Conservation (phyloP, 2,113 vertebrate species). For the Odontesthes bonariensis region DNA sequence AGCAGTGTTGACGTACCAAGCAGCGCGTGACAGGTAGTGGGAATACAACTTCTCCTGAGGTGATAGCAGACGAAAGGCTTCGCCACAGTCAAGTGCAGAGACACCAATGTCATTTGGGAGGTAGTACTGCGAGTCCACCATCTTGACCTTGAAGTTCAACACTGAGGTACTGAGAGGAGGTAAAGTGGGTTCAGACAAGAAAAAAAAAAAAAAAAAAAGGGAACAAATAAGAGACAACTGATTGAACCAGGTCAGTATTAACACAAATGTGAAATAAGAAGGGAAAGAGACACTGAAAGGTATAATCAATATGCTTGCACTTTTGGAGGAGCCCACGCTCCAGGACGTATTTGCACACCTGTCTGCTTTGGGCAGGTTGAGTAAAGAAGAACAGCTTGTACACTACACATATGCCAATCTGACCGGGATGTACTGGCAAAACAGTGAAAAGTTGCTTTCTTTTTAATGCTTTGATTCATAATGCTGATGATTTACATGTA, state of each 20-base stretch:
- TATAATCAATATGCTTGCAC: too few species aligned
- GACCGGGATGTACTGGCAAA: not conserved
- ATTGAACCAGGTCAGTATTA: not conserved
- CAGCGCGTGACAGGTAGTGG: constrained; percentile 88
- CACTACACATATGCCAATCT: not conserved
- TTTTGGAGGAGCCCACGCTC: too few species aligned
- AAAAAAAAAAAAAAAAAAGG: not conserved
- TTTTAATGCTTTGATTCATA: not conserved
- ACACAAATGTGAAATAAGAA: not conserved
- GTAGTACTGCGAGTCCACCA: constrained; percentile 92
- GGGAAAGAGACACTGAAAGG: not conserved
- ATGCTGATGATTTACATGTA: too few species aligned
- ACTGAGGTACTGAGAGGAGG: constrained; percentile 36
- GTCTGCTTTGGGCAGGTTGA: not conserved
- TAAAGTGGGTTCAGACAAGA: too few species aligned
- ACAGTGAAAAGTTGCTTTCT: not conserved
- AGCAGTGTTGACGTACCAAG: constrained; percentile 82
- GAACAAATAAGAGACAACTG: not conserved
- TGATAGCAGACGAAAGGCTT: constrained; percentile 89
- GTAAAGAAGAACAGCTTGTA: not conserved
- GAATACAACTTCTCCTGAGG: constrained; percentile 88
- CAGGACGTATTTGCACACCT: constrained; percentile 19
- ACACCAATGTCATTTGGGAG: constrained; percentile 91
- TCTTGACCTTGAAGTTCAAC: constrained; percentile 58
- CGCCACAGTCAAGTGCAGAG: constrained; percentile 86